Conservation (phyloP, 2,797 vertebrate species). For the Phylloscopus collybita region DNA sequence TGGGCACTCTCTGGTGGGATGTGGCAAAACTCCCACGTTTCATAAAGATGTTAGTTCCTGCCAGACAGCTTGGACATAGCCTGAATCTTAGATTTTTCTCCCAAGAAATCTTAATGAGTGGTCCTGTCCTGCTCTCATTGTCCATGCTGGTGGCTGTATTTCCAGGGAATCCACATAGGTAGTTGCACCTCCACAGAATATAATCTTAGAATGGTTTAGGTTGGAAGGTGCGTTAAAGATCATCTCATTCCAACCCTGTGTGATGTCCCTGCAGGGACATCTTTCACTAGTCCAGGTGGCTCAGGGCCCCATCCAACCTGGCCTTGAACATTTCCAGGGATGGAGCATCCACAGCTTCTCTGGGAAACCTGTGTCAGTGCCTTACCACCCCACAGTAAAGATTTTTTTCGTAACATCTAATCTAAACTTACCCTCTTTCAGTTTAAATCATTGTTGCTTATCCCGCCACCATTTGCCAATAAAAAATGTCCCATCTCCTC, state of each 20-base stretch:
- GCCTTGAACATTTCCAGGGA: neutral
- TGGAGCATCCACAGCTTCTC: neutral
- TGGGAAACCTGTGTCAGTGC: neutral
- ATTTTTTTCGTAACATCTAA: too few relatives aligned
- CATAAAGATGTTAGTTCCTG: neutral
- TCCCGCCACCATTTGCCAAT: neutral
- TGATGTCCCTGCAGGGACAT: too few relatives aligned
- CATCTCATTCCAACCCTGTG: neutral
- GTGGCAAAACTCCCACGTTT: neutral
- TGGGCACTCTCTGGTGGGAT: fast-evolving
- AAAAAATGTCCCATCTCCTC: neutral
- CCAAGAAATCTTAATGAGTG: neutral
- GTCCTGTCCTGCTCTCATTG: neutral
- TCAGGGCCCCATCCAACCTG: neutral
- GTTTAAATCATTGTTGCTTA: neutral
- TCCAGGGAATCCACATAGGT: neutral
- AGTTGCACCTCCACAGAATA: neutral
- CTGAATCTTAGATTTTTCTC: fast-evolving
- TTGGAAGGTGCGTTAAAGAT: neutral
- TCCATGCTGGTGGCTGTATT: fast-evolving
- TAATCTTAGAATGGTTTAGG: neutral
- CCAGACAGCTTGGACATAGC: neutral
- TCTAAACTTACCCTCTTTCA: neutral
- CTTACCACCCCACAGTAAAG: fast-evolving
- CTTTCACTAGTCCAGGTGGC: neutral